Evolutionary conservation across 2,888 invertebrate species (phyloP), one percentile per base, ranked within the genome.

Genomic region (Fragum fragum): DNA sequence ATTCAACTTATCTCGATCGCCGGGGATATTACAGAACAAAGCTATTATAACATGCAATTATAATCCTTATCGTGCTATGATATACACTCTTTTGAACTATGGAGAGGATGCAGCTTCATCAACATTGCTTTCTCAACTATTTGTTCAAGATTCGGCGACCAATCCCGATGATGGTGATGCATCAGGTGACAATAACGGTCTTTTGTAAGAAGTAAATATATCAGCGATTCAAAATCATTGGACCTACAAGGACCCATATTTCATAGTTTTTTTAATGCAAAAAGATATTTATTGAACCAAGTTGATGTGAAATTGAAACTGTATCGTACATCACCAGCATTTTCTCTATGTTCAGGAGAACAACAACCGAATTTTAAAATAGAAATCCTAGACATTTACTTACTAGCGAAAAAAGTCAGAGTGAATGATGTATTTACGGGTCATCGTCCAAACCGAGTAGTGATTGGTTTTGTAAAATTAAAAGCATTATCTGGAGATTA

Each of bases 231-330:
- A n/a, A 80, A 81, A 69, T 73, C 57, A 0, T 9, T 81, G 14
- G 78, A 84, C 9, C 66, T 84, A 16, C 85, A 81, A 42, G 85
- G 79, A 26, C 73, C 81, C 0, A 71, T 85, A 6, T 81, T 75
- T 53, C 80, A 77, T 32, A 73, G 79, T 32, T 55, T 83, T 14
- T 76, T 81, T 74, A 80, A 69, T 3, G 52, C 75, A 16, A 69
- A 80, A 29, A 61, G 77, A 42, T 85, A 76, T 57, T 69, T 86
- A n/a, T n/a, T n/a, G n/a, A n/a, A n/a, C n/a, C n/a, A n/a, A n/a
- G n/a, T n/a, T n/a, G n/a, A n/a, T n/a, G 76, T 85, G 11, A 81
- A 79, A 73, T 47, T 82, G n/a, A 80, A 82, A 71, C 29, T 80
- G 28, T 85, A 85, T 73, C 76, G 82, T 53, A 82, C 79, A 28